Base-by-base conservation (phyloP, 2,113 vertebrate genomes). In the Amblyopsis rosae region DNA sequence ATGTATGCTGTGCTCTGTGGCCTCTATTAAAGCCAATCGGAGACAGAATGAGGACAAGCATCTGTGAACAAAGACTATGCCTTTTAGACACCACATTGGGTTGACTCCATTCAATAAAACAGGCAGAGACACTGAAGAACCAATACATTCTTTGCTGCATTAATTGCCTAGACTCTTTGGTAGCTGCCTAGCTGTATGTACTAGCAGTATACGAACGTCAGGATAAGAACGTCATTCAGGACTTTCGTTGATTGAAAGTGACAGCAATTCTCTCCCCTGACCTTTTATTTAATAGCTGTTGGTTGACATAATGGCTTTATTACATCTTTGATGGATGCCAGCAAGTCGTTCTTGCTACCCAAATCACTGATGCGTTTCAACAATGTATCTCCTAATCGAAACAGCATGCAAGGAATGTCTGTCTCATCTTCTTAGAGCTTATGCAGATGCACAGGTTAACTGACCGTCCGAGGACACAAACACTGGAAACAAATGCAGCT, bases 11-110 rank as follows among this genome's bases (percentile, higher is more conserved):
- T 76, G 68, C 67, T 83, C 70, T 70, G 54, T 77, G 75, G 79
- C 81, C 73, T 81, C 64, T 64, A 65, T 76, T 70, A 51, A 60
- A 77, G 65, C 35, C 1, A 45, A 62, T 55, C 12, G 13, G 9
- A 76, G 88, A 89, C 83, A 87, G 88, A 88, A 87, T 80, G 76
- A 88, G 84, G 81, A 61, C 84, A 90, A 72, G 67, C 62, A 51
- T 74, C 59, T 62, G n/a, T 9, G 13, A 46, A 70, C 62, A 75
- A 72, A 77, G 76, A 75, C 19, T 48, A 41, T 11, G 51, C 65
- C 62, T 69, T 60, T 67, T 46, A 69, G 77, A 69, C 65, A 54
- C 47, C 55, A 59, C 69, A 47, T 65, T 67, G 62, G 71, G 71
- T 45, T 72, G 70, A 62, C 67, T 50, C 51, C 9, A 35, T 67